Evolutionary conservation across 2,113 vertebrate genomes (phyloP), one percentile per base, ranked within the genome.

Genomic region (Ictalurus punctatus): DNA sequence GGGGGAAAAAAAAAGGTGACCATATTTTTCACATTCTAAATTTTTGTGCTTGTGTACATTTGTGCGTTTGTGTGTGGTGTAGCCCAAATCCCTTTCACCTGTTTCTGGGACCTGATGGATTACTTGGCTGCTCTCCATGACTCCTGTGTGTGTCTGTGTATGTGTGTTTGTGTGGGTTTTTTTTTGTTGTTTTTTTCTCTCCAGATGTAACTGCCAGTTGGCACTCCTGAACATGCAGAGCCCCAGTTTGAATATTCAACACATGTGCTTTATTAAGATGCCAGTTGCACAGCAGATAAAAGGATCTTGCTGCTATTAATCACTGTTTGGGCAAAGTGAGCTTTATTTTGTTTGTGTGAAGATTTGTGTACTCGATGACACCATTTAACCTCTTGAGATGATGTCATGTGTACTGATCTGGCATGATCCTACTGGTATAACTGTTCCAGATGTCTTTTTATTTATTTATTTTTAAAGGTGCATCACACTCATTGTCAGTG

Each of bases 181-280:
- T 34, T 34, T 34, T 67, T 9, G 34, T 34, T 34, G 0, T 34
- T 34, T 34, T 34, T 67, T 9, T 87, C 9, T 27, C 12, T 88
- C 82, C 87, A 88, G 82, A 84, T 84, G 81, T 76, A 84, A 48
- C 52, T 71, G 67, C 69, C 81, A 69, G 23, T 73, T 76, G 81
- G 69, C 59, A 27, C 44, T 44, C 74, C 7, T 54, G 48, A 80
- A n/a, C 78, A 56, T 8, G 16, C 78, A 81, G 52, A 81, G 54
- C 19, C n/a, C n/a, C 52, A 81, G 54, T 67, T 83, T 74, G 78
- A 84, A 84, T 78, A 88, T 88, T 84, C 87, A 84, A 34, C 54
- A 84, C 34, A 73, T 37, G 73, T 84, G 67, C 27, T 88, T 71
- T 30, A 78, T 88, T 71, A 76, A 84, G 58, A 82, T 8, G 1